phyloP scores from a whole-genome alignment of 37 sponge, comb jelly and placozoan genomes.

The Halichondria panicea region DNA sequence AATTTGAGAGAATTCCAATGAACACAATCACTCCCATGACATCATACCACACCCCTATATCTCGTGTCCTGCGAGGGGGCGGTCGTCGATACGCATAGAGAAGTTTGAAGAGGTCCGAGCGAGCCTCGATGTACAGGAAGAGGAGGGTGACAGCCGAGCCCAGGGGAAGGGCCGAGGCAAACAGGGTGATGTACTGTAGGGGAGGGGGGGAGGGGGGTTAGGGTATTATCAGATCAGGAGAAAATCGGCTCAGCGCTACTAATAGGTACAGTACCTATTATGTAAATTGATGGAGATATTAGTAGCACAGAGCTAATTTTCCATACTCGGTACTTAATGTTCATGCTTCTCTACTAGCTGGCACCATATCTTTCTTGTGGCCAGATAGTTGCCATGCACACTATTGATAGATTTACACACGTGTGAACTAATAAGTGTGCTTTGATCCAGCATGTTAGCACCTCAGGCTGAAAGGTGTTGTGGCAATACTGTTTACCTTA shows the following conservation, averaged over 20 bases:
- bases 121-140: slow-evolving; percentile 74
- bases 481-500: no score
- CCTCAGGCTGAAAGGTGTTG: no score
- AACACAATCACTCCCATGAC: slow-evolving; percentile 77
- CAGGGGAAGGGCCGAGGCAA: slow-evolving; percentile 87
- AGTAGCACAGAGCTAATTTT: no score
- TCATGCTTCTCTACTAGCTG: no score
- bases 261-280: neutral
- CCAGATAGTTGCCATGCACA: no score
- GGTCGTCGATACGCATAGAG: slow-evolving; percentile 69
- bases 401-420: no score
- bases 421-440: no score
- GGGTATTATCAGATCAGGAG: neutral
- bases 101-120: slow-evolving; percentile 80
- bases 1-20: slow-evolving; percentile 80
- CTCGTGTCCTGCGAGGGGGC: slow-evolving; percentile 29
- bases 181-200: slow-evolving; percentile 80
- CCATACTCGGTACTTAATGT: no score
- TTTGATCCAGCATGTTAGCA: no score
- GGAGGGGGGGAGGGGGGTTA: neutral
- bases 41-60: slow-evolving; percentile 85
- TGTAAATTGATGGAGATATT: neutral
- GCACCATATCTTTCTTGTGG: no score
- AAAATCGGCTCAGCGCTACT: neutral
- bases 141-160: slow-evolving; percentile 66